Percentiles rank a stretch among this genome's conserved stretches.
Conservation (phyloP, 2,113 vertebrate species). For the Pachycephala philippinensis region DNA sequence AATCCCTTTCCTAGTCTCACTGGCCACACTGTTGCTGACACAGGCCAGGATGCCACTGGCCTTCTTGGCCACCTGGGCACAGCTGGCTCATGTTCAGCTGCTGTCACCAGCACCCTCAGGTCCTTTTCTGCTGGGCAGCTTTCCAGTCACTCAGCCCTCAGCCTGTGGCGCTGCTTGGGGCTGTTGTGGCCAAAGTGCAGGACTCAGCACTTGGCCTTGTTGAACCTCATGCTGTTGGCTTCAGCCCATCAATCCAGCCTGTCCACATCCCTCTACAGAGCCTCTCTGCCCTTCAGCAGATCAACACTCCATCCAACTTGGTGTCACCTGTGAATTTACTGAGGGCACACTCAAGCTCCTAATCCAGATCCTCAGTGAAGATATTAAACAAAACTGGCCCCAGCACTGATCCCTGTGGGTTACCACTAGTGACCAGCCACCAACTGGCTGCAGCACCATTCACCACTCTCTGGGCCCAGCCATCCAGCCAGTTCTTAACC, state of each 20-base stretch:
- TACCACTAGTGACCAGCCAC: too few species aligned
- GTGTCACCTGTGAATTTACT: not conserved
- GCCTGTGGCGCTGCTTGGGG: fast-evolving
- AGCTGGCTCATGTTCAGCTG: not conserved
- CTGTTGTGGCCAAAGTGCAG: not conserved
- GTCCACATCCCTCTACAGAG: not conserved
- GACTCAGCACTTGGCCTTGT: not conserved
- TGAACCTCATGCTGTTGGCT: not conserved
- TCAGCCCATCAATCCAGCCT: not conserved
- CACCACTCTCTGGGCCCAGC: not conserved
- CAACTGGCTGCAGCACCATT: not conserved
- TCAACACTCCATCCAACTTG: not conserved
- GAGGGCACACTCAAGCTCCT: not conserved
- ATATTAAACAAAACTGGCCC: fast-evolving
- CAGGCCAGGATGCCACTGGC: not conserved
- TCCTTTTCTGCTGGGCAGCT: not conserved
- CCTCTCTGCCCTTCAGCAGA: not conserved
- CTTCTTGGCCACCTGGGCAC: not conserved
- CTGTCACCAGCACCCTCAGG: not conserved
- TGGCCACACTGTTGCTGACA: too few species aligned
- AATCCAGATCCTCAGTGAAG: not conserved
- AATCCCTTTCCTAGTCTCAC: not conserved
- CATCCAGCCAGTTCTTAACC: not conserved
- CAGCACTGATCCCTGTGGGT: not conserved
- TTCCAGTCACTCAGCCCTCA: not conserved